Base-by-base conservation (phyloP, 2,888 invertebrate species). In the Andrena bucephala region DNA sequence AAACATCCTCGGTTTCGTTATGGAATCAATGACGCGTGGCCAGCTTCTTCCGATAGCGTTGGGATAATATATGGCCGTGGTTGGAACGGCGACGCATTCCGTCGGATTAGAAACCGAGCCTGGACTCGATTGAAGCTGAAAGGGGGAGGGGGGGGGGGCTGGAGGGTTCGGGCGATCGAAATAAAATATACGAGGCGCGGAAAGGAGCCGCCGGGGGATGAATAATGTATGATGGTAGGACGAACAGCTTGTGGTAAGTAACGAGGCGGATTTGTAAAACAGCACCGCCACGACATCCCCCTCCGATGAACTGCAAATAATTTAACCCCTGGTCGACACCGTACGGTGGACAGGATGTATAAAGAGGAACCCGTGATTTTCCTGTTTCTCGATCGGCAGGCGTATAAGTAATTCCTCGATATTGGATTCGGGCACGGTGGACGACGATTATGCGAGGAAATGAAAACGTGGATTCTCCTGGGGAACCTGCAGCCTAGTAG, bases 251-350 rank as follows among this genome's bases (percentile, higher is more conserved):
- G 87, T 77, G 88, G 85, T 87, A 87, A 87, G 87, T 87, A 87
- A 87, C 87, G 87, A 87, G 87, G 68, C 69, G 87, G 85, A 87
- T 87, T 87, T 87, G 87, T 87, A 87, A 87, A 87, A 84, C 87
- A 85, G 65, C 81, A 59, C 48, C 66, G 20, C 50, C 69, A 16
- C 54, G 74, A 67, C 80, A 62, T 73, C 48, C 50, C 60, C 50
- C 54, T 68, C 57, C 82, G 77, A 82, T 83, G 86, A 87, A 84
- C 77, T 79, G 71, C 77, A 78, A 87, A 85, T 87, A 85, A 87
- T 87, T 87, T 85, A 79, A 50, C 70, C 69, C 65, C 67, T 67
- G 54, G 52, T 67, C 78, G 65, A 60, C 57, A 31, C 20, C 2
- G 27, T n/a, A 4, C 42, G 54, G 13, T 71, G 66, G 70, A 36